phyloP scores from a whole-genome alignment of 2,113 vertebrate species.

The Leptobrachium leishanense region DNA sequence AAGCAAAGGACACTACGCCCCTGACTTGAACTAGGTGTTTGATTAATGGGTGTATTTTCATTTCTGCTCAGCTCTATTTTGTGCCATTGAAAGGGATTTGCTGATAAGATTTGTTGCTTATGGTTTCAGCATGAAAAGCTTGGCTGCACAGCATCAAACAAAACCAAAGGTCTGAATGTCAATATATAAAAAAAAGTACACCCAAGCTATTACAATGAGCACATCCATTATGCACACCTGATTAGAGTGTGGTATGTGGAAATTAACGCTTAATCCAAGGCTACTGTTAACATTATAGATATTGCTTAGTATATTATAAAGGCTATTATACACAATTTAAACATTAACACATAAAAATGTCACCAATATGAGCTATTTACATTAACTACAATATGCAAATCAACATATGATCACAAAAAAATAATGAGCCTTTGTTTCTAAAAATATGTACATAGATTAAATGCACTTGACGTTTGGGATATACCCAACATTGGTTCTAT shows the following conservation, averaged over 20 bases:
- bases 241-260: constrained; percentile 17
- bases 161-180: constrained; percentile 32
- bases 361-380: no score
- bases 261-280: constrained; percentile 16
- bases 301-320: constrained; percentile 16
- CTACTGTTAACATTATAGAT: constrained; percentile 11
- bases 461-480: no score
- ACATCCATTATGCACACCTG: constrained; percentile 33
- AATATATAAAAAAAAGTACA: constrained; percentile 17
- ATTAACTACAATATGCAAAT: no score
- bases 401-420: no score
- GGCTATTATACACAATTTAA: constrained; percentile 24
- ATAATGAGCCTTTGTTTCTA: no score
- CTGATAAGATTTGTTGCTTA: constrained; percentile 43
- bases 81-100: constrained; percentile 51
- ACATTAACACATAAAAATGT: constrained; percentile 22
- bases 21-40: constrained; percentile 37
- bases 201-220: constrained; percentile 28
- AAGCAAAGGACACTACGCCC: constrained; percentile 46
- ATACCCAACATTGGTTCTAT: no score
- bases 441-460: no score
- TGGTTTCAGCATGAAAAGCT: constrained; percentile 43
- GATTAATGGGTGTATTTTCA: constrained; percentile 44
- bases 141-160: constrained; percentile 20
- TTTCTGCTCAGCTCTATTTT: constrained; percentile 48